Conservation (phyloP, 2,113 vertebrate genomes). For the Grus americana region DNA sequence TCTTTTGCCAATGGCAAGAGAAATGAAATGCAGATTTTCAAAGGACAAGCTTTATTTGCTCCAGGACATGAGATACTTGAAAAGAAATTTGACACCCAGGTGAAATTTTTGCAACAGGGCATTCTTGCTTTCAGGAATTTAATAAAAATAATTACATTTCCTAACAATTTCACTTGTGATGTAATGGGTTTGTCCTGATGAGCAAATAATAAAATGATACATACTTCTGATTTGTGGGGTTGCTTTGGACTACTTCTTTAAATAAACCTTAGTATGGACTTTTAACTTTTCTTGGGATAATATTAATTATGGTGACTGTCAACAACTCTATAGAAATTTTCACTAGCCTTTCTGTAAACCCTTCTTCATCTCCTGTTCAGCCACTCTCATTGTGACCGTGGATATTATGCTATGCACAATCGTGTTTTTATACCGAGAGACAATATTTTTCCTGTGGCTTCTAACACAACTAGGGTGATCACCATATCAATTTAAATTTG, state of each 20-base stretch:
- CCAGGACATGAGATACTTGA: neutral
- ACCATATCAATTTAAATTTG: neutral
- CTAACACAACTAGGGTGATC: neutral
- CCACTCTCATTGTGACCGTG: neutral
- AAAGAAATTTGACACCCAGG: neutral
- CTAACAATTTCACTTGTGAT: neutral
- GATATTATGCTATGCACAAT: neutral
- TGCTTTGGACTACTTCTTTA: neutral
- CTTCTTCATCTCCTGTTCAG: neutral
- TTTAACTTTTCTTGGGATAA: neutral
- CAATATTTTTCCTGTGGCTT: neutral
- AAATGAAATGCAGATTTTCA: neutral
- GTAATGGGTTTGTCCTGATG: neutral
- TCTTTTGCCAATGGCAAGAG: neutral
- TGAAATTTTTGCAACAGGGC: neutral
- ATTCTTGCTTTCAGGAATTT: neutral
- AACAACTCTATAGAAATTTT: neutral
- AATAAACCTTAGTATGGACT: neutral
- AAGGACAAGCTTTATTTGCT: neutral
- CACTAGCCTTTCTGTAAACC: neutral
- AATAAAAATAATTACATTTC: neutral
- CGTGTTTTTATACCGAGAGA: neutral
- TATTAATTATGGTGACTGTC: neutral
- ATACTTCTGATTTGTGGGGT: neutral
- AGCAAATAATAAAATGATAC: neutral